Conservation (phyloP, 1,140 invertebrate genomes). For the Epicauta chinensis region DNA sequence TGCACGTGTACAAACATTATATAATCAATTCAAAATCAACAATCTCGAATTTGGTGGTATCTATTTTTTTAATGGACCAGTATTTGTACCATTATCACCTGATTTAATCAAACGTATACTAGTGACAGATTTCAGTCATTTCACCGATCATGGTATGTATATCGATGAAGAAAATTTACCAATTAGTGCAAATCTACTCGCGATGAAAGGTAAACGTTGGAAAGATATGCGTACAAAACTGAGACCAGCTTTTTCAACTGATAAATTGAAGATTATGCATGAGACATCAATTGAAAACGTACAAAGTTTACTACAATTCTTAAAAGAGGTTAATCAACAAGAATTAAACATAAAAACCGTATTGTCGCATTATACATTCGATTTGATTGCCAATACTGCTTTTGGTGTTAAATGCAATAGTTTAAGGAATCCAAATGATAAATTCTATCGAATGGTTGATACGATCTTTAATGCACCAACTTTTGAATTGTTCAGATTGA, state of each 20-base stretch:
- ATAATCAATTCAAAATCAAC: no score
- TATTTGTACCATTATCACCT: constrained; percentile 15
- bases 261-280: no score
- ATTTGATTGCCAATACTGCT: neutral
- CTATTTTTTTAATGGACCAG: no score
- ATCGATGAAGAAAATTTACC: constrained; percentile 43
- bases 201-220: constrained; percentile 42
- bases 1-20: no score
- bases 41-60: no score
- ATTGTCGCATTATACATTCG: constrained; percentile 24
- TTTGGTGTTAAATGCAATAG: constrained; percentile 2
- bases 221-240: constrained; percentile 42
- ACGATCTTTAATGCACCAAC: no score
- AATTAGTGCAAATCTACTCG: constrained; percentile 44
- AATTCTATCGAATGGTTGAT: no score
- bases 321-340: no score
- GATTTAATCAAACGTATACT: constrained; percentile 46
- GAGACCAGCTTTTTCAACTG: constrained; percentile 45
- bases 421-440: constrained; percentile 17
- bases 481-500: constrained; percentile 10
- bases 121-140: constrained; percentile 46
- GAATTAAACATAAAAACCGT: no score
- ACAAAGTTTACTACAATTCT: no score
- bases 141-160: constrained; percentile 43
- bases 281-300: no score